Evolutionary conservation across 2,797 vertebrate species (phyloP).

Genomic region (Glyptemys insculpta): DNA sequence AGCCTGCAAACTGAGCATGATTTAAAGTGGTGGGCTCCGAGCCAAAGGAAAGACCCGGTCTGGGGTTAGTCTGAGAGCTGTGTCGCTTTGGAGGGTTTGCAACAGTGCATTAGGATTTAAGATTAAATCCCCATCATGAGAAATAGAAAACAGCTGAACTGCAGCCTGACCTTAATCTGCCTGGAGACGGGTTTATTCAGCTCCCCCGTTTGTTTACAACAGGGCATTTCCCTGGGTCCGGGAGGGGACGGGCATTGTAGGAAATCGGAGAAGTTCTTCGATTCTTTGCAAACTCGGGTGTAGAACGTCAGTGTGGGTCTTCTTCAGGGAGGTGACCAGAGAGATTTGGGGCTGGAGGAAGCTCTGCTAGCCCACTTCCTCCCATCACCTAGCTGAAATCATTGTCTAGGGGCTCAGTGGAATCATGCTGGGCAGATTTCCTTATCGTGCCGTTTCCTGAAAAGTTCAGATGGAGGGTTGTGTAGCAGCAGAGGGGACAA

Average conservation of each 20-base stretch:
- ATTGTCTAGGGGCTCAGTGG: slow-evolving; percentile 72
- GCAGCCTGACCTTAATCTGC: slow-evolving; percentile 79
- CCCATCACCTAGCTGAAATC: slow-evolving; percentile 41
- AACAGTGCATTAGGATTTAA: slow-evolving; percentile 66
- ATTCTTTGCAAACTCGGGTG: slow-evolving; percentile 60
- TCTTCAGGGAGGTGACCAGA: neutral
- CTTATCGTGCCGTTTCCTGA: slow-evolving; percentile 57
- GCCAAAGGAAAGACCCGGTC: slow-evolving; percentile 34
- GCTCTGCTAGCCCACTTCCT: neutral
- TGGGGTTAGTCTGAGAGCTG: slow-evolving; percentile 39
- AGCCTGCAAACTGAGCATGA: slow-evolving; percentile 53
- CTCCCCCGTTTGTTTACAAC: slow-evolving; percentile 75
- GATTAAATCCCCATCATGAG: slow-evolving; percentile 79
- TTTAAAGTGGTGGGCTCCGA: slow-evolving; percentile 63
- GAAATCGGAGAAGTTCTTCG: slow-evolving; percentile 70
- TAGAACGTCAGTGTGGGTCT: neutral
- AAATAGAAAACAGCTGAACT: slow-evolving; percentile 78
- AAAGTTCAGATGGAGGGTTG: slow-evolving; percentile 70
- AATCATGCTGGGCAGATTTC: slow-evolving; percentile 63
- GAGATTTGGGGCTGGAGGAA: slow-evolving; percentile 40
- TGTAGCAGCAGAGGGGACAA: slow-evolving; percentile 29
- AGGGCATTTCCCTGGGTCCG: slow-evolving; percentile 69
- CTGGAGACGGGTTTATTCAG: slow-evolving; percentile 75
- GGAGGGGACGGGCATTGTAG: slow-evolving; percentile 57
- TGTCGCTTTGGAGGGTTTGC: slow-evolving; percentile 67